Conservation (phyloP, 92 coral and sea anemone genomes). For the Muricea muricata region DNA sequence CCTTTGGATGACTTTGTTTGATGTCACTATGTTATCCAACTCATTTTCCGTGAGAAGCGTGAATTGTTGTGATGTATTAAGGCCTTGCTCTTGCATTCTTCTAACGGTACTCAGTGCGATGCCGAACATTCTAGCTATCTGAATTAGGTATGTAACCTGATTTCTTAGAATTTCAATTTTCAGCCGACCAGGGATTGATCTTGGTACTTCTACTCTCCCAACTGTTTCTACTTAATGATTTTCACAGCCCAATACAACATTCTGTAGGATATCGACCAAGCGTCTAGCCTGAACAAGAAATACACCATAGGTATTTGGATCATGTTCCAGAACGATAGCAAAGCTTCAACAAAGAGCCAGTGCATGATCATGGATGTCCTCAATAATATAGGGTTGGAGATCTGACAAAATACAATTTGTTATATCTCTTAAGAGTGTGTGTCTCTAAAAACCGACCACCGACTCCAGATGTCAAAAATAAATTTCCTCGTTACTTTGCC, state of each 20-base stretch:
- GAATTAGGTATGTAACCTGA: conserved; percentile 52
- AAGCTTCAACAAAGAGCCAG: neutral
- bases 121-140: conserved; percentile 40
- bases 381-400: neutral
- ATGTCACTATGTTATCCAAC: conserved; percentile 52
- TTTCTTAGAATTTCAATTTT: conserved; percentile 51
- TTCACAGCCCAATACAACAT: neutral
- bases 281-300: neutral
- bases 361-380: neutral
- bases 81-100: conserved; percentile 43
- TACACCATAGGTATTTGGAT: neutral
- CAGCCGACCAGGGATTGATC: conserved; percentile 46
- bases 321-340: neutral
- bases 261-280: neutral
- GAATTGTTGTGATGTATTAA: conserved; percentile 57
- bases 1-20: conserved; percentile 30
- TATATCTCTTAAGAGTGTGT: neutral
- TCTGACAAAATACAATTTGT: neutral
- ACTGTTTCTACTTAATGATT: neutral
- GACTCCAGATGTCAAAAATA: too few relatives aligned
- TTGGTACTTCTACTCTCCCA: neutral
- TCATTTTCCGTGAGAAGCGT: conserved; percentile 49
- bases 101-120: conserved; percentile 58
- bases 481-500: too few relatives aligned
- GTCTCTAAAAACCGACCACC: too few relatives aligned